Evolutionary conservation across 2,888 invertebrate species (phyloP), one percentile per base, ranked within the genome.

Genomic region (Heliconius aoede): DNA sequence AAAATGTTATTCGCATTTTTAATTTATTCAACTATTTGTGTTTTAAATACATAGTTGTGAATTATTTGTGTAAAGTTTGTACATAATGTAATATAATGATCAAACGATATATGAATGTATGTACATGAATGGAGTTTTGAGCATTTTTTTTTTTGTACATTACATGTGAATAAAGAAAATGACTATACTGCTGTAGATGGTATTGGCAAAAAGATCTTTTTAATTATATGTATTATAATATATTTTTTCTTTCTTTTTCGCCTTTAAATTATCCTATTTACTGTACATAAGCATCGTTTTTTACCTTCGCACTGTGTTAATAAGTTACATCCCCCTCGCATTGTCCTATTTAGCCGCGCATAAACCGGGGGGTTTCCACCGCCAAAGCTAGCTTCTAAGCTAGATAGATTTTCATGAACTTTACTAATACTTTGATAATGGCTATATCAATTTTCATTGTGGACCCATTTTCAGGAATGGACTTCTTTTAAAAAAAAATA

Each of bases 161-260:
- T 83, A 78, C 78, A 82, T 89, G 86, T 89, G 87, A 87, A 91
- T 89, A 69, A 90, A 32, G n/a, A 76, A 82, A 81, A 84, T 84
- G 79, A 80, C 77, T 84, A 87, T 89, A 90, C 87, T 82, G 81
- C 87, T 88, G 86, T 89, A 90, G 89, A 90, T 88, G 86, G 88
- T 91, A 90, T 89, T 91, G 89, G 90, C 87, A 90, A 86, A 87
- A 87, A 91, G 90, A 92, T 92, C 90, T 91, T 91, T 69, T 88
- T 88, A 91, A 91, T 83, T 90, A 92, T 91, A 91, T 89, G 88
- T 86, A 90, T 86, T 85, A 86, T 90, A 77, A 89, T 60, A 55
- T 40, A 36, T 32, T 61, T 68, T 78, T 64, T 76, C 55, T 76
- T 65, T 64, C 75, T 55, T 76, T 64, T 11, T 24, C 28, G 18